A percentile compares a stretch with the other conserved stretches of the same genome.
These are phyloP conservation scores for Hippoglossus hippoglossus DNA, from an alignment of 2,797 vertebrate genomes.

Conservation along the genomic window DNA sequence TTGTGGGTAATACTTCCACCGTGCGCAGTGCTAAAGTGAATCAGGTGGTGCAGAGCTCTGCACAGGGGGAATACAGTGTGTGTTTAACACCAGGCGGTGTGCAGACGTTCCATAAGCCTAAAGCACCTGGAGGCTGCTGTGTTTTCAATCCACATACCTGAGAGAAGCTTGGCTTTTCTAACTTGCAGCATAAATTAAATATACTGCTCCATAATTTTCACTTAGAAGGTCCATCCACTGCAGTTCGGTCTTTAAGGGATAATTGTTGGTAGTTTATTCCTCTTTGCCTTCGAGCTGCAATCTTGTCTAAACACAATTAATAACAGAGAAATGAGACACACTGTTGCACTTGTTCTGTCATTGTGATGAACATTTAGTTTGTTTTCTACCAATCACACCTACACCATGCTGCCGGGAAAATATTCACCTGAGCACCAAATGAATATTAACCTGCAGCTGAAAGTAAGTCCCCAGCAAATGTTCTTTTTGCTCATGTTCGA, in stretches of 20 bases:
- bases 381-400: no score
- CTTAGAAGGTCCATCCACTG: no score
- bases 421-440: no score
- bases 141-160: constrained; percentile 29
- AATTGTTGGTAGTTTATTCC: neutral
- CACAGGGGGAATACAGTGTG: constrained; percentile 15
- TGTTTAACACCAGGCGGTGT: constrained; percentile 17
- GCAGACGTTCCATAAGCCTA: constrained; percentile 30
- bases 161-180: constrained; percentile 19
- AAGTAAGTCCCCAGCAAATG: no score
- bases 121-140: constrained; percentile 28
- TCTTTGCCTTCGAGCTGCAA: neutral
- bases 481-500: no score
- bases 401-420: no score
- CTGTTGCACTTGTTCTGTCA: no score
- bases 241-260: no score
- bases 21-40: neutral
- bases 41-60: constrained; percentile 15
- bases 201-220: constrained; percentile 17
- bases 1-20: constrained; percentile 16
- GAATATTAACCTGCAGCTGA: no score
- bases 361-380: no score
- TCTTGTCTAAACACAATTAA: constrained; percentile 11
- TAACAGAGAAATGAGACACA: no score
- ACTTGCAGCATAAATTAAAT: constrained; percentile 25